Evolutionary conservation across 2,888 invertebrate species (phyloP), one percentile per base, ranked within the genome.

Genomic region (Euzophera pinguis): DNA sequence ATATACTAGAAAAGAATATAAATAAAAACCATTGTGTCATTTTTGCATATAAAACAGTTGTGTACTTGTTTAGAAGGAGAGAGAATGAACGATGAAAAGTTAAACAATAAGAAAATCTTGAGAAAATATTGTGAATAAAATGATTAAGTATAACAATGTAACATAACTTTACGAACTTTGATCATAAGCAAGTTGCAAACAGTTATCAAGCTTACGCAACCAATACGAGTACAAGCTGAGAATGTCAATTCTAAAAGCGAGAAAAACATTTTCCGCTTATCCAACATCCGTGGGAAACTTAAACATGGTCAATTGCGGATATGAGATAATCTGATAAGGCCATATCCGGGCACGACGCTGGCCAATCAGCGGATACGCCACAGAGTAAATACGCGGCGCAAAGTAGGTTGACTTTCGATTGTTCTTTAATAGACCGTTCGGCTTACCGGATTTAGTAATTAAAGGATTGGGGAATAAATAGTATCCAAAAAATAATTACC

Each of bases 281-380:
- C 61, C 62, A 52, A 64, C 63, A 64, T 77, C 78, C 86, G 86
- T 89, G 89, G 69, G 89, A 89, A 89, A 81, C 59, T 72, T 70
- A 89, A 70, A 83, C 81, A 81, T 58, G 63, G 65, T 3, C 67
- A 67, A 61, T 66, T 66, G 78, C 85, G 87, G 87, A 87, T 78
- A 80, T 75, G 81, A 81, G 80, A 83, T 85, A 83, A 59, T 60
- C 57, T 54, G 59, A 55, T 57, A 57, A 57, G 50, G 47, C 35
- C 32, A 49, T 60, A 58, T 58, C 61, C 55, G 63, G 56, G 34
- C 34, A 82, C n/a, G n/a, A n/a, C n/a, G n/a, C 67, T 72, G 69
- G 65, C 71, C 75, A 71, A 75, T 78, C 70, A 58, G 68, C 77
- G 80, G 80, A 81, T 71, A 73, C 71, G 68, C 63, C 65, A n/a